Evolutionary conservation across 2,888 invertebrate species (phyloP).

Genomic region (Eupeodes luniger): DNA sequence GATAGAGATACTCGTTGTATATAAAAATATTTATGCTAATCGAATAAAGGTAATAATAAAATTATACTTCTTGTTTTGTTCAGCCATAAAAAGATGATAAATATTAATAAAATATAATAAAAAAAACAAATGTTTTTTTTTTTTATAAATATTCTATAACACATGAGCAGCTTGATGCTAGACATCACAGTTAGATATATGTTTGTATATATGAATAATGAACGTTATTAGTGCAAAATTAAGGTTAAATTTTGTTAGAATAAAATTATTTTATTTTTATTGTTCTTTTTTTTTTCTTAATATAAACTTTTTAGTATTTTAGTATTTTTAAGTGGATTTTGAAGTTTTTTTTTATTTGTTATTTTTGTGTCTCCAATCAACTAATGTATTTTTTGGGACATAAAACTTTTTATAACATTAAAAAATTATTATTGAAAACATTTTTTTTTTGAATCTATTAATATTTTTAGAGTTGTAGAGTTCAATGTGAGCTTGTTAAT

Average conservation of each 20-base stretch:
- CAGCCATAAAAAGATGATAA: slow-evolving; percentile 60
- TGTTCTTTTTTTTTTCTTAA: slow-evolving; percentile 26
- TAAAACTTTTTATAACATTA: not conserved
- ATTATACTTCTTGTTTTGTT: slow-evolving; percentile 1
- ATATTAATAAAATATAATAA: slow-evolving; percentile 34
- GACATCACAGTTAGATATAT: slow-evolving; percentile 11
- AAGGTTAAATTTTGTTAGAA: slow-evolving; percentile 25
- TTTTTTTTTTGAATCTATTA: slow-evolving; percentile 1
- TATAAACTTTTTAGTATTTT: not conserved
- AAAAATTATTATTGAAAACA: not conserved
- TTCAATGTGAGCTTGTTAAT: slow-evolving; percentile 14
- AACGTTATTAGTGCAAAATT: slow-evolving; percentile 45
- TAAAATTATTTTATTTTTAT: slow-evolving; percentile 32
- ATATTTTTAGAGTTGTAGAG: not conserved
- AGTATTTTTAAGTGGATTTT: slow-evolving; percentile 24
- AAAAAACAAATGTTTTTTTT: not conserved
- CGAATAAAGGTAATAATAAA: slow-evolving; percentile 25
- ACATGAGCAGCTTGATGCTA: not conserved
- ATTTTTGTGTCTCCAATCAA: not conserved
- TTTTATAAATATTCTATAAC: slow-evolving; percentile 22
- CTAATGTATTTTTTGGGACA: slow-evolving; percentile 7
- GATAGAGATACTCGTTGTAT: not conserved
- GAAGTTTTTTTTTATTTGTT: slow-evolving; percentile 1
- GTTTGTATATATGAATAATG: slow-evolving; percentile 14
- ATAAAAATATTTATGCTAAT: slow-evolving; percentile 65